A percentile compares a stretch with the other conserved stretches of the same genome.
Evolutionary conservation across 2,113 vertebrate genomes (phyloP).

Genomic region (Redunca redunca): DNA sequence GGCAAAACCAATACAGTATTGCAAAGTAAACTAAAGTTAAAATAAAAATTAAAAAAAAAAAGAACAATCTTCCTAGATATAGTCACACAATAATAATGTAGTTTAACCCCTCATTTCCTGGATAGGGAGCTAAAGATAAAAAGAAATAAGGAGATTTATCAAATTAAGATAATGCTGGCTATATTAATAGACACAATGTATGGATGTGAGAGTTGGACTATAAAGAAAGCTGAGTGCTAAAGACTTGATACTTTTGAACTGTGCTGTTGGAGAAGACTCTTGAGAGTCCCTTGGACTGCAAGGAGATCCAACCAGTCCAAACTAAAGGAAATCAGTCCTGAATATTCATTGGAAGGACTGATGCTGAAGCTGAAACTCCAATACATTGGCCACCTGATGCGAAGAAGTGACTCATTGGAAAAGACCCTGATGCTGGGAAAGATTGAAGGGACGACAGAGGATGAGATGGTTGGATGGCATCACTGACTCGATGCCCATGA

Average conservation of each 20-base stretch:
- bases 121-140: neutral
- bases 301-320: neutral
- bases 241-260: neutral
- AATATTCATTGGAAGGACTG: neutral
- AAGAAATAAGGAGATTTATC: neutral
- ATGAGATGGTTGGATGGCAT: neutral
- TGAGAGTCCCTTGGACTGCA: neutral
- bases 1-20: no score
- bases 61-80: neutral
- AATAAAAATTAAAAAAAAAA: no score
- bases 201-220: neutral
- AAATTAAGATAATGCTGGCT: neutral
- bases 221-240: neutral
- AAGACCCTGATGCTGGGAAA: neutral
- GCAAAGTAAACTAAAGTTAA: no score
- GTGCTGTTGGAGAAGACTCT: neutral
- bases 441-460: neutral
- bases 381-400: rapidly evolving
- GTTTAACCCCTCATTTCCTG: neutral
- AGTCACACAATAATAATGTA: neutral
- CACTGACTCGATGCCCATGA: rapidly evolving
- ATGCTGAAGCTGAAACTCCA: neutral
- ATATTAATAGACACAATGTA: neutral
- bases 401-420: neutral
- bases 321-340: neutral